Evolutionary conservation across 2,888 invertebrate species (phyloP).

Genomic region (Stenotaenia linearis): DNA sequence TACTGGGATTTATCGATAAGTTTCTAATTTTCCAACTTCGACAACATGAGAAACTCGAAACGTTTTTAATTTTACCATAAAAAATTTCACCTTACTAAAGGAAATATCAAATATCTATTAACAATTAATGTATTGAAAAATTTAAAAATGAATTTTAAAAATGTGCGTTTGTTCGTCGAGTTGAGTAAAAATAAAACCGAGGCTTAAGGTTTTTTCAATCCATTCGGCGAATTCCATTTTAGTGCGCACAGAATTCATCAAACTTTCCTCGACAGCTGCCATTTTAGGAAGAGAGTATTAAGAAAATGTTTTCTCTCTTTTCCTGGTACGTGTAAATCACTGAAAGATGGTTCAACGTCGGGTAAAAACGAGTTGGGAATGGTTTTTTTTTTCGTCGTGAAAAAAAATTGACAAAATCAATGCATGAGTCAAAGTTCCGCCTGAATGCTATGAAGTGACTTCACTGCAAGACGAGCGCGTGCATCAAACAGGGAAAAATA

Average conservation of each 20-base stretch:
- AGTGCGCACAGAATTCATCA: background rate
- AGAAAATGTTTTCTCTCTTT: slow-evolving; percentile 22
- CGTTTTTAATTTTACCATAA: background rate
- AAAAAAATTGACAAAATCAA: slow-evolving; percentile 15
- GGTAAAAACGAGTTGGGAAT: background rate
- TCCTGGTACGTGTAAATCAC: background rate
- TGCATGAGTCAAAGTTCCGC: background rate
- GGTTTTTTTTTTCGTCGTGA: background rate
- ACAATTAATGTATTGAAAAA: too few relatives aligned
- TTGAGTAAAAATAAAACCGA: background rate
- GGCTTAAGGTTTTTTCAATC: background rate
- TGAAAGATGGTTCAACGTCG: background rate
- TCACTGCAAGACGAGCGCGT: slow-evolving; percentile 2
- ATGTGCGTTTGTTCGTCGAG: too few relatives aligned
- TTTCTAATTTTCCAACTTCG: slow-evolving; percentile 1
- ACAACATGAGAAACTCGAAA: background rate
- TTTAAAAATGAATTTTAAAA: too few relatives aligned
- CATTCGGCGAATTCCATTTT: background rate
- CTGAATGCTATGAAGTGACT: background rate
- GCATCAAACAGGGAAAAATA: slow-evolving; percentile 10
- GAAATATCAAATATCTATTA: background rate
- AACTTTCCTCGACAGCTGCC: slow-evolving; percentile 14
- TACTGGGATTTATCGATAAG: slow-evolving; percentile 16
- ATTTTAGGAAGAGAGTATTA: background rate
- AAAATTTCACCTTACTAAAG: background rate